Base-by-base conservation (phyloP, 2,888 invertebrate genomes). In the Eulithis testata region DNA sequence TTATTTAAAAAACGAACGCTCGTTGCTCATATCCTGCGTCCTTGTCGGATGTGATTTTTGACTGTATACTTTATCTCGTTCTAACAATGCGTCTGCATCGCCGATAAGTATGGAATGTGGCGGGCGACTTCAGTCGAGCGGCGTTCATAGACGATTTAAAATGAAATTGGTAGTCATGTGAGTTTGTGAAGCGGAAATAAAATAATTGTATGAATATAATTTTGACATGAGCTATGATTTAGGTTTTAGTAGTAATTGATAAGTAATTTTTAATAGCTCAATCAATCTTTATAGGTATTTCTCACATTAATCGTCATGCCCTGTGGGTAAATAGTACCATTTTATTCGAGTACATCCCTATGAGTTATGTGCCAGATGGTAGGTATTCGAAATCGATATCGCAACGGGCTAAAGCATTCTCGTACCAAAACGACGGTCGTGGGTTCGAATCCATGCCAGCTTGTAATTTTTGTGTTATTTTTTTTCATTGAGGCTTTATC, bases 61-160 rank as follows among this genome's bases (percentile, higher is more conserved):
- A 76, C 60, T 67, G 66, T 84, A 77, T 79, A 58, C 70, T 77
- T 53, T 69, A 73, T 90, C 90, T 76, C 83, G 78, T 75, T 90
- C 66, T 71, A 70, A 77, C 72, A 68, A 82, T 87, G 91, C 89
- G 87, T 85, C 83, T 79, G 89, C 88, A 86, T 78, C 81, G 84
- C 82, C 86, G 91, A 91, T 92, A 92, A 90, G 85, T 80, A 77
- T 78, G 90, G 91, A 92, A 93, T 92, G 91, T 78, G 90, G 87
- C 93, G 92, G 91, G 90, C 88, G 86, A 90, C 90, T 91, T 91
- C 91, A 92, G 88, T 87, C 88, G 86, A 81, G 82, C 87, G 89
- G 88, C 82, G 82, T 84, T 91, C 91, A 91, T 92, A 92, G 92
- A 91, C 88, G 87, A 90, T 91, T 91, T 91, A 91, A 91, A 91